Evolutionary conservation across 2,113 vertebrate genomes (phyloP).

Genomic region (Pseudolaguvia tuberculata): DNA sequence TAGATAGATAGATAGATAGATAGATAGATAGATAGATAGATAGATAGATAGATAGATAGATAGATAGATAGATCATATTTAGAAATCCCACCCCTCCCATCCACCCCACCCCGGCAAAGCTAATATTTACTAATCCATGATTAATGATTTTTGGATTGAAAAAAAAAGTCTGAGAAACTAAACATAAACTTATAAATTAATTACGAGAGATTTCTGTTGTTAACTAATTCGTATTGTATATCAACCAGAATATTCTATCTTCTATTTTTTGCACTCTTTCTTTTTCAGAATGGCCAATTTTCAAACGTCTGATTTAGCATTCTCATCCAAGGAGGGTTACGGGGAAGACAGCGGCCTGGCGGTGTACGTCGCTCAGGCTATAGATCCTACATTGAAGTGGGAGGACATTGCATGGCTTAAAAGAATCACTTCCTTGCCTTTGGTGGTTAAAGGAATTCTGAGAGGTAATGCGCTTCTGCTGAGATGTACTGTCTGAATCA

Average conservation of each 20-base stretch:
- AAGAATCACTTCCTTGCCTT: conserved; percentile 76
- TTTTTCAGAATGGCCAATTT: conserved; percentile 86
- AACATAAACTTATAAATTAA: conserved; percentile 9
- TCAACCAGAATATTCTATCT: conserved; percentile 27
- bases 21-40: too few relatives aligned
- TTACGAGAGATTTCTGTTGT: conserved; percentile 34
- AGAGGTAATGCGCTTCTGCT: conserved; percentile 66
- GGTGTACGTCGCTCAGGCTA: conserved; percentile 79
- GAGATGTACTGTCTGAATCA: not conserved
- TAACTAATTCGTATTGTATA: conserved; percentile 24
- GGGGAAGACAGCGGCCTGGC: conserved; percentile 84
- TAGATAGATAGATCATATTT: too few relatives aligned
- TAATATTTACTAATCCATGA: conserved; percentile 37
- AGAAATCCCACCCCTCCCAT: too few relatives aligned
- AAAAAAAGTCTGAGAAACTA: conserved; percentile 39
- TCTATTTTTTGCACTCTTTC: conserved; percentile 19
- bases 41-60: too few relatives aligned
- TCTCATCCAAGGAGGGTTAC: conserved; percentile 76
- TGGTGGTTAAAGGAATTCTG: conserved; percentile 85
- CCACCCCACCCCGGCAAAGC: too few relatives aligned
- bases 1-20: too few relatives aligned
- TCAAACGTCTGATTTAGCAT: conserved; percentile 74
- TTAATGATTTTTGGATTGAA: too few relatives aligned
- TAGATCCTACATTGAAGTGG: conserved; percentile 83
- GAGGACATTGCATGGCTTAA: conserved; percentile 86